Base-by-base conservation (phyloP, 1,140 invertebrate genomes). In the Drosophila nannoptera region DNA sequence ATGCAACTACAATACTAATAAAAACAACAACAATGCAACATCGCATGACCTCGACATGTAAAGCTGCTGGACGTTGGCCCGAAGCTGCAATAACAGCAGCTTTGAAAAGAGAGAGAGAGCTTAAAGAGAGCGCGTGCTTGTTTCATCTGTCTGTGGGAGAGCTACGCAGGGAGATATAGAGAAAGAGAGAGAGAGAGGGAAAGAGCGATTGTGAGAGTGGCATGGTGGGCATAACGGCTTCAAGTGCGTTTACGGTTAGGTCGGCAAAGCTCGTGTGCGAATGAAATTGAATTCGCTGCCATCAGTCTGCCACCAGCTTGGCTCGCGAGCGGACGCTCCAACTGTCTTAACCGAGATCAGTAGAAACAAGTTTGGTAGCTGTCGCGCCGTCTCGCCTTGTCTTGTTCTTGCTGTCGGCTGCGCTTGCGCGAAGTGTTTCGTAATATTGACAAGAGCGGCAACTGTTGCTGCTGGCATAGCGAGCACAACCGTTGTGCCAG, bases 241-340 rank as follows among this genome's bases (percentile, higher is more conserved):
- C 33, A 40, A 54, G 55, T 59, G 66, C 40, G 70, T 86, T 86
- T 81, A 86, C 81, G 86, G 81, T 86, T 86, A 86, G 55, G 53
- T 74, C 67, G 78, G 56, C 38, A 49, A 53, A 69, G 66, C 59
- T 72, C 46, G 55, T 56, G 70, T 65, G 53, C 69, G 63, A 66
- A 68, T 71, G 71, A 81, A 76, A 78, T 69, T 74, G 62, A 72
- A 73, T 70, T 78, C 76, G 64, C 70, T 77, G 81, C 52, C 68
- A 75, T 88, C 77, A 88, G 87, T 88, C 87, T 88, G 80, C 77
- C 73, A 69, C 67, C 76, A 86, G 87, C 80, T 75, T 75, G 78
- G 71, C 77, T 87, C 64, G 70, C 59, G 80, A 73, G 75, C 80
- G 80, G 87, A 87, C 75, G 83, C 77, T 65, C 62, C 53, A 60